Conservation (phyloP, 2,888 invertebrate genomes). For the Oligia latruncula region DNA sequence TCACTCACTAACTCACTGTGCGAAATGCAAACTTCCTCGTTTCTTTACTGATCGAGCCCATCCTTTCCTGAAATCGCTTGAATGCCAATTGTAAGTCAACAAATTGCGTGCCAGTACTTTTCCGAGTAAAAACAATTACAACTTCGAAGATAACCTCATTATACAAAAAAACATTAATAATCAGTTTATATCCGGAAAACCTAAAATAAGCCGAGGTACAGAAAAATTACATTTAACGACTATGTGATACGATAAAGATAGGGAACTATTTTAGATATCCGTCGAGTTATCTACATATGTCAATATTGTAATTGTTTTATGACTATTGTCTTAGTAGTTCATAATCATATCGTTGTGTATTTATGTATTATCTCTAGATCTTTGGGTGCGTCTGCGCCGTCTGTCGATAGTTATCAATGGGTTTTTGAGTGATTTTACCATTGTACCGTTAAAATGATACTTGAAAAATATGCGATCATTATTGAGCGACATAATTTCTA, state of each 20-base stretch:
- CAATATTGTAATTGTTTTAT: conserved; percentile 25
- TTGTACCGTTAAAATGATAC: neutral
- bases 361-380: conserved; percentile 26
- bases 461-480: neutral
- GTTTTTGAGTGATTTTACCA: neutral
- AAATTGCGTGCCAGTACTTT: neutral
- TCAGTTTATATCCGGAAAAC: conserved; percentile 18
- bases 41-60: neutral
- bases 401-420: conserved; percentile 16
- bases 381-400: conserved; percentile 22
- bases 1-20: neutral
- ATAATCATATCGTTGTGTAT: neutral
- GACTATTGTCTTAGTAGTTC: conserved; percentile 7
- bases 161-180: conserved; percentile 12
- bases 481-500: neutral
- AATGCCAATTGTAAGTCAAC: conserved; percentile 21
- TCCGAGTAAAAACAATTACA: conserved; percentile 12
- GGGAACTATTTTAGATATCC: conserved; percentile 4
- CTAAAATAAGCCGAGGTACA: conserved; percentile 11
- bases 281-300: conserved; percentile 36
- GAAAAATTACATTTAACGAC: neutral
- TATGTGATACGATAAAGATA: neutral
- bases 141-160: conserved; percentile 37
- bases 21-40: neutral
- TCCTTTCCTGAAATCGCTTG: conserved; percentile 3